Percentiles rank a stretch among this genome's conserved stretches.
Evolutionary conservation across 2,797 vertebrate genomes (phyloP).

Genomic region (Dermochelys coriacea): DNA sequence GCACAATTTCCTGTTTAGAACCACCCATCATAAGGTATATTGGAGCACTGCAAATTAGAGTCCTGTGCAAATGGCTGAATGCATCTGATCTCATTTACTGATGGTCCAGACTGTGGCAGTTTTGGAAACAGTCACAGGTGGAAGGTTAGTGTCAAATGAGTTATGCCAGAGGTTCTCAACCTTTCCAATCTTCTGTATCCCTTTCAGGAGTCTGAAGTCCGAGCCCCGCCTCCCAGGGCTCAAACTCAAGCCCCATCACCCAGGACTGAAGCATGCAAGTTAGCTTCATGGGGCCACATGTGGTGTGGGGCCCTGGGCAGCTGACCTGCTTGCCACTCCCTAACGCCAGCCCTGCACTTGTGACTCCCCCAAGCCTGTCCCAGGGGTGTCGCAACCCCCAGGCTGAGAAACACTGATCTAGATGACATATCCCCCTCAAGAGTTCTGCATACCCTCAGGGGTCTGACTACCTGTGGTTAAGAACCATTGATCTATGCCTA

Average conservation of each 20-base stretch:
- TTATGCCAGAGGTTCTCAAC: neutral
- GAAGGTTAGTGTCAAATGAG: neutral
- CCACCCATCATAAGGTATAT: neutral
- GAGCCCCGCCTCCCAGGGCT: neutral
- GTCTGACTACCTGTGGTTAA: neutral
- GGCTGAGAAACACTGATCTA: neutral
- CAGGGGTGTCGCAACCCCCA: neutral
- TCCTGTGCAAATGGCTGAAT: neutral
- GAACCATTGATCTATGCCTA: neutral
- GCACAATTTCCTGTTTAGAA: neutral
- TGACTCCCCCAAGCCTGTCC: neutral
- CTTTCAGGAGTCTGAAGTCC: neutral
- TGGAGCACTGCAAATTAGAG: neutral
- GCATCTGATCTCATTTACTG: neutral
- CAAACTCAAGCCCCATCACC: neutral
- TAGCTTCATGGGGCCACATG: neutral
- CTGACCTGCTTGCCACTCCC: neutral
- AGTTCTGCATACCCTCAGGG: too few relatives aligned
- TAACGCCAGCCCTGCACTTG: neutral
- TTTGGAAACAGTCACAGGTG: neutral
- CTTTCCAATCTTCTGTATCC: neutral
- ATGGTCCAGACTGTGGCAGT: neutral
- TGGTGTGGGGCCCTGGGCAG: neutral
- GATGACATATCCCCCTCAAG: neutral
- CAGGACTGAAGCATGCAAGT: neutral